These are phyloP conservation scores for Coilia nasus DNA, from an alignment of 2,797 vertebrate species.

Conservation along the genomic window DNA sequence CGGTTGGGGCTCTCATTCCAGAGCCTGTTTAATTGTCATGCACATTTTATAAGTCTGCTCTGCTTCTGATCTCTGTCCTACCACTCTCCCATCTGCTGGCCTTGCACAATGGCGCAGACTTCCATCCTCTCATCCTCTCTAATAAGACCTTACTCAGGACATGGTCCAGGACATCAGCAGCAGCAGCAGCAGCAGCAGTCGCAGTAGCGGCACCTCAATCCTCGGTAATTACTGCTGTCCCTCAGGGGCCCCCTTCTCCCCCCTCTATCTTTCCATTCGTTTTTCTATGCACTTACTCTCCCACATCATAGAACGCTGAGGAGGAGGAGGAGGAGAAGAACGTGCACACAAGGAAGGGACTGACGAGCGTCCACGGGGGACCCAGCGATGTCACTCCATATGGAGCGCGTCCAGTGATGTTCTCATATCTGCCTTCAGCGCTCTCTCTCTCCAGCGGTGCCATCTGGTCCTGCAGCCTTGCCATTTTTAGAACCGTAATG, in stretches of 20 bases:
- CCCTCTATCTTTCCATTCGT: too few species aligned
- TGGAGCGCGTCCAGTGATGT: not conserved
- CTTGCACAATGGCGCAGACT: not conserved
- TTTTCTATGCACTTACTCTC: too few species aligned
- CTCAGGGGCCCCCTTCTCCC: not conserved
- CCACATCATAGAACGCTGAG: too few species aligned
- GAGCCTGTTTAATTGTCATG: not conserved
- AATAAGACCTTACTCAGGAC: too few species aligned
- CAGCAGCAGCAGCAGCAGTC: too few species aligned
- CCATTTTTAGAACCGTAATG: constrained; percentile 23
- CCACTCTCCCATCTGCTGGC: not conserved
- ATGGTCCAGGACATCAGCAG: too few species aligned
- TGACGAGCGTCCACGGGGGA: not conserved
- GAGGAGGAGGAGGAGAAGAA: not conserved
- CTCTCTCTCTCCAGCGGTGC: not conserved
- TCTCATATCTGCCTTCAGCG: constrained; percentile 8
- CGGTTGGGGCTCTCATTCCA: not conserved
- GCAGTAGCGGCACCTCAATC: too few species aligned
- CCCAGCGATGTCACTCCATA: not conserved
- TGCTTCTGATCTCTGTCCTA: not conserved
- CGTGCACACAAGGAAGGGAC: too few species aligned
- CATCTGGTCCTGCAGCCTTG: constrained; percentile 1
- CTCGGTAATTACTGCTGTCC: not conserved
- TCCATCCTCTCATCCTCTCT: not conserved
- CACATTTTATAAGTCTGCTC: not conserved